Evolutionary conservation across 2,113 vertebrate species (phyloP).

Genomic region (Hymenochirus boettgeri): DNA sequence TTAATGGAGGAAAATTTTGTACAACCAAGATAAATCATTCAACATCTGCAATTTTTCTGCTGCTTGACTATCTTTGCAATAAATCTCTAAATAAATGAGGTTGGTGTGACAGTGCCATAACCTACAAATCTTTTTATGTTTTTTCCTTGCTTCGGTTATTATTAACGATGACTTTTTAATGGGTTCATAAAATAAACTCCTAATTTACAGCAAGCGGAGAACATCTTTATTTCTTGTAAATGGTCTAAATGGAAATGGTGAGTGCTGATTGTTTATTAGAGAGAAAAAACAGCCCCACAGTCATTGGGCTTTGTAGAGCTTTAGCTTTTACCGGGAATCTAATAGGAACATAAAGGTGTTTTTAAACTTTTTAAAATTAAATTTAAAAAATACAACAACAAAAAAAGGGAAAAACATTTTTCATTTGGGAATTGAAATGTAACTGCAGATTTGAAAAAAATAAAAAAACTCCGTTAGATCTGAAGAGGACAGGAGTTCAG

Average conservation of each 20-base stretch:
- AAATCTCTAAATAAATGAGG: slow-evolving; percentile 48
- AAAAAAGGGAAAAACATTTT: no score
- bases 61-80: slow-evolving; percentile 49
- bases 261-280: slow-evolving; percentile 37
- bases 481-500: no score
- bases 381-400: no score
- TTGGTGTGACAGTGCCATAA: slow-evolving; percentile 46
- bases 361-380: no score
- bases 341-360: neutral
- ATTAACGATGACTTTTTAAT: slow-evolving; percentile 47
- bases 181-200: slow-evolving; percentile 44
- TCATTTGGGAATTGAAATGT: no score
- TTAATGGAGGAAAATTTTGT: no score
- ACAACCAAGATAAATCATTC: neutral
- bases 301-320: slow-evolving; percentile 21
- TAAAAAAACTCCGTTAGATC: no score
- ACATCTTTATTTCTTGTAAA: slow-evolving; percentile 25
- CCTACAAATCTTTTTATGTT: slow-evolving; percentile 48
- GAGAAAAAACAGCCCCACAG: slow-evolving; percentile 7
- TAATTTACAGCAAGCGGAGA: slow-evolving; percentile 45
- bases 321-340: slow-evolving; percentile 13
- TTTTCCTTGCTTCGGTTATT: slow-evolving; percentile 48
- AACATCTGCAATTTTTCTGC: slow-evolving; percentile 27
- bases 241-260: slow-evolving; percentile 21
- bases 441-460: no score